Base-by-base conservation (phyloP, 1,140 invertebrate genomes). In the Drosophila sturtevanti region DNA sequence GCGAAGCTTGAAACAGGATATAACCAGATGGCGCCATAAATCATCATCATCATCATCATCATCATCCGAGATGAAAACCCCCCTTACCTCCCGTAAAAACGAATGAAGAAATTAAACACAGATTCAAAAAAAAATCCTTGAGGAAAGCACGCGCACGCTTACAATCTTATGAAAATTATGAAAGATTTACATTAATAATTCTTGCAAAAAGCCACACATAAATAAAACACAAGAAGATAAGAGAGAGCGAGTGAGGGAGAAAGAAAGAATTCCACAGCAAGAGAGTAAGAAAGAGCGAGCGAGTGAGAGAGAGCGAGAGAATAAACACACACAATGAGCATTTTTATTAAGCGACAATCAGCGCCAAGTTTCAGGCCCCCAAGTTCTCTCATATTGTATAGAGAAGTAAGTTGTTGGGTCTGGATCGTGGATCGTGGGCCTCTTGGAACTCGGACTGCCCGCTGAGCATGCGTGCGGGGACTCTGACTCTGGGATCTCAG, bases 151-250 rank as follows among this genome's bases (percentile, higher is more conserved):
- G 72, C 79, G 82, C 84, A 89, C 84, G 84, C 84, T 79, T 85
- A 89, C 84, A 77, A 56, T 72, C 84, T 87, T 89, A 89, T 69
- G 84, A 87, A 86, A 86, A 87, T 87, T 87, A 87, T 87, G 82
- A 87, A 87, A 87, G 84, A 87, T 89, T 87, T 87, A 87, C 82
- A 87, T 87, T 87, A 87, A 87, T 87, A 87, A 87, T 87, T 87
- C 84, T 89, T 87, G 84, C 84, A 89, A 89, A 48, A 87, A 86
- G 84, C 79, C 84, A 87, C 84, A 87, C 84, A 87, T 87, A 87
- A 87, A 87, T 87, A 89, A 27, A 48, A 18, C 11, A 21, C 34
- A 37, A 10, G n/a, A 34, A 34, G 21, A 34, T 44, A 58, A 11
- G 27, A 60, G 34, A 54, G 52, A 21, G 34, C 61, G 52, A n/a